These are phyloP conservation scores for Rhyacophila brunnea DNA, from an alignment of 1,140 invertebrate species.

Conservation along the genomic window DNA sequence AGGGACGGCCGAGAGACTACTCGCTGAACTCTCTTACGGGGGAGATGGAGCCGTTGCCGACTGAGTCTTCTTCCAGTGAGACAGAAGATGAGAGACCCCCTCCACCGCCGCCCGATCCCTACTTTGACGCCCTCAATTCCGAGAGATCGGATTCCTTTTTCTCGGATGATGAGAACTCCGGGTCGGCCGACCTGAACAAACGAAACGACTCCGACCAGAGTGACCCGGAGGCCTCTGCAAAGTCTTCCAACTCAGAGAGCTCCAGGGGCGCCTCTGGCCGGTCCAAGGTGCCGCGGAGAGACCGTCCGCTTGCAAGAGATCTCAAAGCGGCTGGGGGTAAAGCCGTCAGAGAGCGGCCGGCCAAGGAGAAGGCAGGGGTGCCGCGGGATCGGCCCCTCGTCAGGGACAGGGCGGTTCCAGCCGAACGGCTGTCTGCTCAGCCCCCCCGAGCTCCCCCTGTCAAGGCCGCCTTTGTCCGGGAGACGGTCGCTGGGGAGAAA, in stretches of 20 bases:
- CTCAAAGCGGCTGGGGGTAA: not conserved
- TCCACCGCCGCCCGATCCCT: conserved; percentile 31
- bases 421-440: conserved; percentile 42
- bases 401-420: conserved; percentile 7
- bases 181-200: conserved; percentile 47
- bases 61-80: conserved; percentile 59
- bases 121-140: conserved; percentile 51
- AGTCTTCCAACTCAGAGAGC: conserved; percentile 56
- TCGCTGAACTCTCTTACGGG: conserved; percentile 87
- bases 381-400: not conserved
- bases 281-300: conserved; percentile 22
- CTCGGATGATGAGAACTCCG: conserved; percentile 58
- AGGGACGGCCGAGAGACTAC: conserved; percentile 67
- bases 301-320: conserved; percentile 4
- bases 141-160: conserved; percentile 62
- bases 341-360: not conserved
- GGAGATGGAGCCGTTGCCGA: conserved; percentile 77
- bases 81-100: conserved; percentile 41
- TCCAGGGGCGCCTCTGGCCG: conserved; percentile 41
- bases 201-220: conserved; percentile 53
- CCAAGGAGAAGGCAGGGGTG: not conserved
- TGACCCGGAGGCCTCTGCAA: conserved; percentile 60
- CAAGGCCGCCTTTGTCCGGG: conserved; percentile 45
- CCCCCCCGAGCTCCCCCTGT: conserved; percentile 41
- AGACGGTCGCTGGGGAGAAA: conserved; percentile 39